These are phyloP conservation scores for Phaonia tiefii DNA, from an alignment of 2,888 invertebrate genomes.

Conservation along the genomic window DNA sequence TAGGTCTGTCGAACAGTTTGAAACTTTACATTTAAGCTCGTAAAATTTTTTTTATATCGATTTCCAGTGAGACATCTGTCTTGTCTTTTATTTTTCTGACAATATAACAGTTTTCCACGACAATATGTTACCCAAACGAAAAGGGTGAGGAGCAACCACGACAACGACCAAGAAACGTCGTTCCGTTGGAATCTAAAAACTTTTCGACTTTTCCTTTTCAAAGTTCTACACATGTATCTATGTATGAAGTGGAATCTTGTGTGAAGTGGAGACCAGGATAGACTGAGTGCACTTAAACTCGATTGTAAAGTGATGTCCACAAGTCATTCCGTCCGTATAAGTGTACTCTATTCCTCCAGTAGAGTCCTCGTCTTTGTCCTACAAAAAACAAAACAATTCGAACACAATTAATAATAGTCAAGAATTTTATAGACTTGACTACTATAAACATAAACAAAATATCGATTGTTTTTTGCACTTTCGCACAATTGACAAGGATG, in stretches of 20 bases:
- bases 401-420: slow-evolving; percentile 58
- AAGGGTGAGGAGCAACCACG: slow-evolving; percentile 36
- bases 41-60: too few relatives aligned
- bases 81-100: too few relatives aligned
- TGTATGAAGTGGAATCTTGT: not conserved
- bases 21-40: too few relatives aligned
- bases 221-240: too few relatives aligned
- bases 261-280: too few relatives aligned
- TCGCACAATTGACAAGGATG: slow-evolving; percentile 23
- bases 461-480: slow-evolving; percentile 43
- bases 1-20: too few relatives aligned
- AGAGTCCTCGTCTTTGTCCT: not conserved
- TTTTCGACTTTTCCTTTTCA: not conserved
- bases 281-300: slow-evolving; percentile 30
- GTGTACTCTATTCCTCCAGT: not conserved
- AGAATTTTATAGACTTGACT: slow-evolving; percentile 38
- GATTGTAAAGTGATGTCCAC: slow-evolving; percentile 30
- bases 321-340: not conserved
- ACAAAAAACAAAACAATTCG: slow-evolving; percentile 8
- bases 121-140: too few relatives aligned
- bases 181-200: slow-evolving; percentile 3
- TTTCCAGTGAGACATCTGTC: too few relatives aligned
- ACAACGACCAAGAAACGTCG: not conserved
- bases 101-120: too few relatives aligned
- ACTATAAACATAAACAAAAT: slow-evolving; percentile 3